Conservation (phyloP, 2,113 vertebrate genomes). For the Mola mola region DNA sequence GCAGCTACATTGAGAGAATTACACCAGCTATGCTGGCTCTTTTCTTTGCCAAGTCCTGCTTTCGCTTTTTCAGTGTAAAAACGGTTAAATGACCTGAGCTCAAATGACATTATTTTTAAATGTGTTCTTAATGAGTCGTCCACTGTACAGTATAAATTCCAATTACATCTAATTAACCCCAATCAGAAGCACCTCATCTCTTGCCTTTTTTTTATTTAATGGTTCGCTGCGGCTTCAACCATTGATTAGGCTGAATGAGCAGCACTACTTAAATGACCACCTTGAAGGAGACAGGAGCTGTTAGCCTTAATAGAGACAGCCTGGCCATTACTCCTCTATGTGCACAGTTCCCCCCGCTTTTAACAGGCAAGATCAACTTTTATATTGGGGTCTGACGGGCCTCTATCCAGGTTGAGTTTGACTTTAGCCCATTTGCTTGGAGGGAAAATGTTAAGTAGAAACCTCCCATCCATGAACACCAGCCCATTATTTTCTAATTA, state of each 20-base stretch:
- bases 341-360: conserved; percentile 66
- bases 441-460: conserved; percentile 84
- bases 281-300: conserved; percentile 86
- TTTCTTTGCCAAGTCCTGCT: conserved; percentile 30
- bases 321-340: conserved; percentile 78
- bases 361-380: conserved; percentile 79
- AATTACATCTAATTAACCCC: conserved; percentile 99
- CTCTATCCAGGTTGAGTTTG: conserved; percentile 76
- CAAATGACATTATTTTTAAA: conserved; percentile 82
- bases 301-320: conserved; percentile 83
- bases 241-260: conserved; percentile 93
- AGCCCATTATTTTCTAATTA: conserved; percentile 84
- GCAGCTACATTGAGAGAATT: conserved; percentile 18
- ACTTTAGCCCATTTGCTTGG: conserved; percentile 77
- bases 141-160: conserved; percentile 94
- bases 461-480: conserved; percentile 79
- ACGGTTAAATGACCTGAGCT: conserved; percentile 84
- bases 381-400: conserved; percentile 76
- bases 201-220: conserved; percentile 91
- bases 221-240: conserved; percentile 89
- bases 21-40: conserved; percentile 18
- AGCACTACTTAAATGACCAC: conserved; percentile 91
- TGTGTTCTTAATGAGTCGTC: conserved; percentile 87
- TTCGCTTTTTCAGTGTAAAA: conserved; percentile 67
- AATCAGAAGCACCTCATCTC: conserved; percentile 92